Conservation (phyloP, 2,888 invertebrate species). For the Pristionchus arcanus region DNA sequence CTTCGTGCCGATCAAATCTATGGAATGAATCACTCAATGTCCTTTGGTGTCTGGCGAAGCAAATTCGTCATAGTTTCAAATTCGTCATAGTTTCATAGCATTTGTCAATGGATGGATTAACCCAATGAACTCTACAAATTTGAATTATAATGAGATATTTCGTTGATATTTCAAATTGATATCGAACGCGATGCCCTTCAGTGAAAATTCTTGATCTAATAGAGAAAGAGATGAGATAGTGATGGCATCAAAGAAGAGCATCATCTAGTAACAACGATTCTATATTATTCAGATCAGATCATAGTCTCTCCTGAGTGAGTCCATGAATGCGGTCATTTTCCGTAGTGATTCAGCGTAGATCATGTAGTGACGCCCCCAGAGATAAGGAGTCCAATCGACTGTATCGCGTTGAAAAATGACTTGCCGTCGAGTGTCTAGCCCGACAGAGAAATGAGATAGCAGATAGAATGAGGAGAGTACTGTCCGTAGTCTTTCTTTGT, state of each 20-base stretch:
- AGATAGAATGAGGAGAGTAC: not conserved
- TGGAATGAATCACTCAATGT: too few relatives aligned
- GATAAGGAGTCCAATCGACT: not conserved
- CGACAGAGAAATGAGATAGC: not conserved
- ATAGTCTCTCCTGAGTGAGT: not conserved
- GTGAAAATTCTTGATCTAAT: too few relatives aligned
- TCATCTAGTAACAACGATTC: too few relatives aligned
- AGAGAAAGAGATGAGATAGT: too few relatives aligned
- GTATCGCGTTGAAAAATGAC: not conserved
- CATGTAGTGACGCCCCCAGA: conserved; percentile 14
- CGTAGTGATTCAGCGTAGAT: not conserved
- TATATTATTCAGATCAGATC: not conserved
- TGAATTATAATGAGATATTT: not conserved
- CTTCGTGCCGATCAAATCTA: not conserved
- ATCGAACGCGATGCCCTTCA: too few relatives aligned
- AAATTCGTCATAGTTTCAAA: too few relatives aligned
- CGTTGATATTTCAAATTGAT: not conserved
- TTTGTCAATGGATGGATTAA: too few relatives aligned
- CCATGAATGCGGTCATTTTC: not conserved
- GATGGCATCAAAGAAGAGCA: too few relatives aligned
- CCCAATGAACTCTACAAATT: too few relatives aligned
- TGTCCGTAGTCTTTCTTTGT: not conserved
- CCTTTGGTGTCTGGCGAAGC: too few relatives aligned
- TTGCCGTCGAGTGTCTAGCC: not conserved
- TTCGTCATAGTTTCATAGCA: too few relatives aligned